Evolutionary conservation across 2,888 invertebrate genomes (phyloP), one percentile per base, ranked within the genome.

Genomic region (Coelogynopora nodosa): DNA sequence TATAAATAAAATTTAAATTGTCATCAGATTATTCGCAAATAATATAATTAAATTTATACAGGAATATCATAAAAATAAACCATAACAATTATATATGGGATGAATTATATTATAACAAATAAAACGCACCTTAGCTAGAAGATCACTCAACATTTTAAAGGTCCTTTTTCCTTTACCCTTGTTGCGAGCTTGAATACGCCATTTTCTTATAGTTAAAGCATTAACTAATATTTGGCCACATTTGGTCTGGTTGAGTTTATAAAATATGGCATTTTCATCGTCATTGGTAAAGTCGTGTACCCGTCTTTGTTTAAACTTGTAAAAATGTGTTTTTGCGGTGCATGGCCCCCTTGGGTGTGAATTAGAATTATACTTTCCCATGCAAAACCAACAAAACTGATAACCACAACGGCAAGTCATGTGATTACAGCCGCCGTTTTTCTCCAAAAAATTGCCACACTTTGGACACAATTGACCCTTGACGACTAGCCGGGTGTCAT

Each of bases 361-460:
- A 26, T 2, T 23, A 26, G 5, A 23, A 26, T 5, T 26, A 74
- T 13, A 74, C 2, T 5, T 5, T 5, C 74, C 74, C 5, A 74
- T 5, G 23, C 74, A 74, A 74, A 23, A 74, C 74, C 74, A 74
- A 23, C 74, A 74, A 23, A 74, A 74, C 27, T 74, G 23, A 26
- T 26, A 74, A 74, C 74, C 74, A 74, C 74, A 74, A 2, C 74
- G 74, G 23, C 74, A 74, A 13, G 74, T 74, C 74, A 74, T 74
- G 23, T 74, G 74, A 74, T 74, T 74, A 26, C 74, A 74, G 23
- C 74, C 74, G 2, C 74, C 74, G 23, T 74, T 74, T 26, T 74
- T 74, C 74, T 74, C 74, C 5, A 74, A n/a, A 26, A 74, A 74
- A 74, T 74, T 74, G 5, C 74, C 74, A 74, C 74, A 74, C 23